These are phyloP conservation scores for Acropternis orthonyx DNA, from an alignment of 2,797 vertebrate genomes.

Conservation along the genomic window DNA sequence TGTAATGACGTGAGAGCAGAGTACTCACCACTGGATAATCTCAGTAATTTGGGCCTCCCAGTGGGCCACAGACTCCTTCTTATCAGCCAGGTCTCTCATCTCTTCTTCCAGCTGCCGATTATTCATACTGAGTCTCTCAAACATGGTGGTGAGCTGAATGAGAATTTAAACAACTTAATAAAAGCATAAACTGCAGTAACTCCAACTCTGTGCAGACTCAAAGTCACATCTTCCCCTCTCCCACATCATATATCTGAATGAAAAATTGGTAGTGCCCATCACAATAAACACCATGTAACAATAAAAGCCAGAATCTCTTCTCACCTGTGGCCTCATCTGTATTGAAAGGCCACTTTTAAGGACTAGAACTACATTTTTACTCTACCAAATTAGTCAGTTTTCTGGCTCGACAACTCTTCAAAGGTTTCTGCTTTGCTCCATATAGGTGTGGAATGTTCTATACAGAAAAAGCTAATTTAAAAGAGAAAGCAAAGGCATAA, in stretches of 20 bases:
- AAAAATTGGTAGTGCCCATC: neutral
- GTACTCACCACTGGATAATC: conserved; percentile 96
- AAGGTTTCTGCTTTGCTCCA: neutral
- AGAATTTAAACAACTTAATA: conserved; percentile 24
- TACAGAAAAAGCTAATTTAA: neutral
- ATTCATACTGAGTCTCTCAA: conserved; percentile 85
- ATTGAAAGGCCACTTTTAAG: neutral
- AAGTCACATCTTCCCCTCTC: neutral
- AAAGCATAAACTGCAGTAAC: neutral
- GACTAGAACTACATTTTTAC: neutral
- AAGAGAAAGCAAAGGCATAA: neutral
- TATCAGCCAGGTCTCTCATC: conserved; percentile 92
- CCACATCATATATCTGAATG: neutral
- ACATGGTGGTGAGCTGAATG: conserved; percentile 82
- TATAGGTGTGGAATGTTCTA: neutral
- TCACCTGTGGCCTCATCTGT: neutral
- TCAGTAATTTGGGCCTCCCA: conserved; percentile 99
- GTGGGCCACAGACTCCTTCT: conserved; percentile 96
- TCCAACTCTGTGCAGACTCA: neutral
- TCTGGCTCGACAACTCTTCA: neutral
- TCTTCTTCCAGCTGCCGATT: conserved; percentile 93
- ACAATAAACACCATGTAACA: neutral
- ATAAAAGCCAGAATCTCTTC: neutral
- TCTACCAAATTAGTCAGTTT: neutral
- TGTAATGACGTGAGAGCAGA: neutral